Base-by-base conservation (phyloP, 2,888 invertebrate genomes). In the Epiperipatus broadwayi region DNA sequence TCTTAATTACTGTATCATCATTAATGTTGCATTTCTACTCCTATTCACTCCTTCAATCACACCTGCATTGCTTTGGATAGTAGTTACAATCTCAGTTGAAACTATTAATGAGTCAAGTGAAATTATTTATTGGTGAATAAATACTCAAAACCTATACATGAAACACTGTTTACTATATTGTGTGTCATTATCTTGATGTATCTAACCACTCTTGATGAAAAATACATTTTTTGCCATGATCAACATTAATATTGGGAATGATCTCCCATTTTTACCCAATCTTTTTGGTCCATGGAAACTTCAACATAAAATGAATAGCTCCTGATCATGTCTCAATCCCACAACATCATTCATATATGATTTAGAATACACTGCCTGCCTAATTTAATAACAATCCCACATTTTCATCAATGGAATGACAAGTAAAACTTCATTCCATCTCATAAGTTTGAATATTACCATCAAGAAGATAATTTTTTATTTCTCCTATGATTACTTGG, bases 31-130 rank as follows among this genome's bases (percentile, higher is more conserved):
- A 67, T 97, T 91, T 47, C 93, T 71, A 33, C 79, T 78, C 8
- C 95, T 77, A 53, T 73, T 72, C 5, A 97, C 95, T 41, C 97
- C 97, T 65, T 97, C 95, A 30, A 85, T 78, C 42, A 97, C 95
- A 50, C 75, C 74, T 2, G 97, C 95, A 58, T 83, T 79, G 52
- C 75, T 73, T 40, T 78, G 75, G 46, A 81, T 71, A 1, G 87
- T 84, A 35, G 95, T 93, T 33, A 97, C 83, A 65, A 97, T 97
- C 52, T 76, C 72, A 18, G 68, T 64, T 8, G 95, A 93, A 52
- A 75, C 75, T 54, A 77, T n/a, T n/a, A n/a, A n/a, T n/a, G n/a
- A n/a, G n/a, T n/a, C 47, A 89, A 65, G 51, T 73, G 71, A 49
- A 83, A 78, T 48, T 75, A 67, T 43, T 74, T 74, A 38, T 70